A percentile compares a stretch with the other conserved stretches of the same genome.
Conservation (phyloP, 2,888 invertebrate genomes). For the Chironomus riparius region DNA sequence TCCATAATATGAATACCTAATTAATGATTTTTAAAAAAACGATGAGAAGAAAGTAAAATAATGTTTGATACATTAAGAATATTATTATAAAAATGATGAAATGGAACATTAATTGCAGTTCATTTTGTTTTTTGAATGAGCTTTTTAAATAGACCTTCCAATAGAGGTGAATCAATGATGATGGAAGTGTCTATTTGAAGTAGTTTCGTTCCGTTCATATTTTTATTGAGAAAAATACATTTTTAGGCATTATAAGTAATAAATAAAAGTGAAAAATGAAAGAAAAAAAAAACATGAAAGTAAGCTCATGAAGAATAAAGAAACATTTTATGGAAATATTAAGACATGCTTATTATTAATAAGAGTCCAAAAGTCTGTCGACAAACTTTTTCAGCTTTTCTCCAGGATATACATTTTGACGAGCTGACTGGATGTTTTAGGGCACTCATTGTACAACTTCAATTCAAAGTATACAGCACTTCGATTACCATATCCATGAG, state of each 20-base stretch:
- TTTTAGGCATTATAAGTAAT: not conserved
- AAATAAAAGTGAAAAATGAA: not conserved
- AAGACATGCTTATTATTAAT: not conserved
- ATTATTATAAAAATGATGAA: not conserved
- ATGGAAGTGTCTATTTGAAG: not conserved
- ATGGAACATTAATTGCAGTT: not conserved
- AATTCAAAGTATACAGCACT: not conserved
- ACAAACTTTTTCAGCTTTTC: no score
- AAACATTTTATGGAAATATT: not conserved
- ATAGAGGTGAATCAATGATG: not conserved
- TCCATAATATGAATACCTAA: not conserved
- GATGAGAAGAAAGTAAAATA: not conserved
- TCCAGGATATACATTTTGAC: no score
- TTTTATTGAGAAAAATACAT: not conserved
- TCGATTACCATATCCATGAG: not conserved
- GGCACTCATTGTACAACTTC: not conserved
- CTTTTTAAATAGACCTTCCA: not conserved
- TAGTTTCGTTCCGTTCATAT: not conserved
- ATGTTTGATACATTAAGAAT: not conserved
- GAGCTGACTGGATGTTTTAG: no score
- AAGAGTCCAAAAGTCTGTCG: no score
- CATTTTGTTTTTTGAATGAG: not conserved
- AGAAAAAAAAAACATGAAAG: not conserved
- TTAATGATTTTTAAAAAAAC: no score
- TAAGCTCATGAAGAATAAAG: not conserved